Percentiles rank a stretch among this genome's conserved stretches.
Conservation (phyloP, 2,113 vertebrate species). For the Perognathus longimembris region DNA sequence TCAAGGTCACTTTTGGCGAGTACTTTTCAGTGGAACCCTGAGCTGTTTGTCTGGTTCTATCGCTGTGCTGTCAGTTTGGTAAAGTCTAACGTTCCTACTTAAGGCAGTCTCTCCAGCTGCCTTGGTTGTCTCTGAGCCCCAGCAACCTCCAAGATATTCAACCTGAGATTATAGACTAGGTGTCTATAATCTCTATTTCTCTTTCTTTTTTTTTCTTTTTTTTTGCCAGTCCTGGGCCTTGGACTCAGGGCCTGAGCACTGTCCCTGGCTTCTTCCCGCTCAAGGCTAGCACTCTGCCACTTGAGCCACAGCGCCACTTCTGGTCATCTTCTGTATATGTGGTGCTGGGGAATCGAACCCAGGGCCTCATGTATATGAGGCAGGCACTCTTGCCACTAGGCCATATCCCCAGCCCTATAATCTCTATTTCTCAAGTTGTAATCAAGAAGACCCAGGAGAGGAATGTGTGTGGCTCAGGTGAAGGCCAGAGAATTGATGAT, state of each 20-base stretch:
- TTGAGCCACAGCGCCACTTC: too few relatives aligned
- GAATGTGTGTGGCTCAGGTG: neutral
- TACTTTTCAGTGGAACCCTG: neutral
- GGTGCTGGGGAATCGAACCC: too few relatives aligned
- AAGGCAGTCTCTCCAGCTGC: neutral
- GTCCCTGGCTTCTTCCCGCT: too few relatives aligned
- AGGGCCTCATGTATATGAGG: too few relatives aligned
- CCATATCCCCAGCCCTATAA: too few relatives aligned
- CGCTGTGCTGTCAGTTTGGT: neutral
- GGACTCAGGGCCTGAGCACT: too few relatives aligned
- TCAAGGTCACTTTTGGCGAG: neutral
- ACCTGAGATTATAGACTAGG: neutral
- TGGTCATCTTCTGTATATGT: too few relatives aligned
- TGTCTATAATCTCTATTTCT: too few relatives aligned
- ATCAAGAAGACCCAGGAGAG: neutral
- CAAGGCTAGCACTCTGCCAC: too few relatives aligned
- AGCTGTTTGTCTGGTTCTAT: neutral
- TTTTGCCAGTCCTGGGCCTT: too few relatives aligned
- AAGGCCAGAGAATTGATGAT: neutral
- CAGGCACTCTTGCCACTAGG: too few relatives aligned
- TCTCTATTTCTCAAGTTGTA: neutral
- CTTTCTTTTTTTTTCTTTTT: too few relatives aligned
- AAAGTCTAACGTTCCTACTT: neutral
- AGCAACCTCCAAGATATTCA: constrained; percentile 1
- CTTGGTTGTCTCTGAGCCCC: neutral